phyloP scores from a whole-genome alignment of 2,797 vertebrate species.

The Rhadinocentrus ornatus region DNA sequence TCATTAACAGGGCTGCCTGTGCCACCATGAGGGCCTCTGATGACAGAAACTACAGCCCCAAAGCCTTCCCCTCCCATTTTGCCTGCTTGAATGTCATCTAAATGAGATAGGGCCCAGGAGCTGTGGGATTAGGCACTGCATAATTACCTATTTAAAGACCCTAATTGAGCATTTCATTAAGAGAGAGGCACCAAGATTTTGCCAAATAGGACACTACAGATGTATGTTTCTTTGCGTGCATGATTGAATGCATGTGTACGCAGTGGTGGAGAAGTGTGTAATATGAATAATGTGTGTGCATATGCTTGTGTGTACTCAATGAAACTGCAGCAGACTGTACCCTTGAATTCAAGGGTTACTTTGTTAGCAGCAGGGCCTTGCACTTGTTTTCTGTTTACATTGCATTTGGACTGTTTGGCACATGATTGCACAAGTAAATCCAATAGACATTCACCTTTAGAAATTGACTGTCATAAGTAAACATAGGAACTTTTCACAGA shows the following conservation, averaged over 20 bases:
- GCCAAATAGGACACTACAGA: conserved; percentile 75
- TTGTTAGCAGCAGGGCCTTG: conserved; percentile 52
- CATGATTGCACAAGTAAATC: conserved; percentile 36
- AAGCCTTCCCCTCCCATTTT: conserved; percentile 64
- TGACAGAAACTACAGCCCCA: conserved; percentile 74
- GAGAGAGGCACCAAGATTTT: conserved; percentile 80
- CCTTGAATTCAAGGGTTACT: conserved; percentile 72
- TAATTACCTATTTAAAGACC: conserved; percentile 89
- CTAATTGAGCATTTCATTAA: conserved; percentile 89
- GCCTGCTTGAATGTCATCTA: conserved; percentile 77
- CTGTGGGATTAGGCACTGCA: conserved; percentile 82
- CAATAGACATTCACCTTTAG: conserved; percentile 28
- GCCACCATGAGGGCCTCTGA: conserved; percentile 69
- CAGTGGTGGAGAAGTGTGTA: background rate
- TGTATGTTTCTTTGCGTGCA: conserved; percentile 43
- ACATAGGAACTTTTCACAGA: conserved; percentile 8
- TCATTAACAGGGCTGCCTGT: conserved; percentile 73
- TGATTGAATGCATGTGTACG: conserved; percentile 16
- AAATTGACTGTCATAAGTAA: conserved; percentile 13
- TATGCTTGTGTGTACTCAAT: conserved; percentile 47
- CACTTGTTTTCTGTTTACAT: conserved; percentile 59
- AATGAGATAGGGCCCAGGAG: conserved; percentile 81
- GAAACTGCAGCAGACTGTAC: conserved; percentile 61
- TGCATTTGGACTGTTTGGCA: conserved; percentile 47
- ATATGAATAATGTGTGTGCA: conserved; percentile 17